Evolutionary conservation across 1,140 invertebrate genomes (phyloP).

Genomic region (Temnothorax nylanderi): DNA sequence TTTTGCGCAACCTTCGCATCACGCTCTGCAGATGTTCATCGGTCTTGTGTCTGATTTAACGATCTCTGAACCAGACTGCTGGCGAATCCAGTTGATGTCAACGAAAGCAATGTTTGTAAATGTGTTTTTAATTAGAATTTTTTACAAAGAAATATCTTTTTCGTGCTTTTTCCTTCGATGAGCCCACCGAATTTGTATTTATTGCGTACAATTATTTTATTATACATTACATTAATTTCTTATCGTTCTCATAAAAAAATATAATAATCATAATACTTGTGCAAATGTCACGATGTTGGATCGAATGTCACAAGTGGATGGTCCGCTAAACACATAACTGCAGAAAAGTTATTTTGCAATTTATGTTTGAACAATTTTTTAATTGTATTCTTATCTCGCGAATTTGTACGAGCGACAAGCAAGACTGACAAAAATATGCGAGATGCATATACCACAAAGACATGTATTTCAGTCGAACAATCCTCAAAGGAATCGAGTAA

Average conservation of each 20-base stretch:
- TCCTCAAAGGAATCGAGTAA: slow-evolving; percentile 42
- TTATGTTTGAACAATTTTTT: slow-evolving; percentile 57
- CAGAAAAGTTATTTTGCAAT: slow-evolving; percentile 39
- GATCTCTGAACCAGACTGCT: slow-evolving; percentile 30
- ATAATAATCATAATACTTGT: slow-evolving; percentile 14
- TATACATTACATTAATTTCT: background rate
- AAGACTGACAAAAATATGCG: background rate
- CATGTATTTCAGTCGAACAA: slow-evolving; percentile 59
- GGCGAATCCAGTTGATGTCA: slow-evolving; percentile 28
- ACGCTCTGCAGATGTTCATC: slow-evolving; percentile 39
- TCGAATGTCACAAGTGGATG: background rate
- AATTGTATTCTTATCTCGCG: slow-evolving; percentile 63
- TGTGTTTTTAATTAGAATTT: slow-evolving; percentile 1
- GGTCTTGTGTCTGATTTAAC: slow-evolving; percentile 43
- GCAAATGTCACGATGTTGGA: background rate
- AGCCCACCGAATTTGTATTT: background rate
- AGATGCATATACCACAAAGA: slow-evolving; percentile 20
- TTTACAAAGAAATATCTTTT: background rate
- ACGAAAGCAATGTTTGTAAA: slow-evolving; percentile 12
- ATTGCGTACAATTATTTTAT: background rate
- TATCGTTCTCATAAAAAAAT: background rate
- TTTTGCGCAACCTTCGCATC: slow-evolving; percentile 40
- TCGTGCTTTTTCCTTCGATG: background rate
- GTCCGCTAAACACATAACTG: background rate
- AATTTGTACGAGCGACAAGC: slow-evolving; percentile 45